Evolutionary conservation across 2,888 invertebrate species (phyloP), one percentile per base, ranked within the genome.

Genomic region (Torymus texanus): DNA sequence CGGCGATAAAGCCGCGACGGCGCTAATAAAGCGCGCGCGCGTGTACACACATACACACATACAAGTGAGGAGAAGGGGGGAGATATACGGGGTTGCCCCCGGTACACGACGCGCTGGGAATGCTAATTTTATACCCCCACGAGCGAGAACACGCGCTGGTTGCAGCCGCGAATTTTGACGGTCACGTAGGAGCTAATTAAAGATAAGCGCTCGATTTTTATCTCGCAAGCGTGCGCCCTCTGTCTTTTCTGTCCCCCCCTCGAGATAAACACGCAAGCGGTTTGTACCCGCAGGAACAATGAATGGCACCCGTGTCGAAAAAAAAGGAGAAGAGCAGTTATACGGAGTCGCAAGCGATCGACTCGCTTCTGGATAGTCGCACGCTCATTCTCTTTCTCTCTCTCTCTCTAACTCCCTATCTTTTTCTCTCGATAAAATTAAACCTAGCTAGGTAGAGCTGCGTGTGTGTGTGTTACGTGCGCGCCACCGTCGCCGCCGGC

Each of bases 281-380:
- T 11, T 62, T 16, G 61, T 41, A 11, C 51, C 13, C 53, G 29
- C 18, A 53, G 14, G 51, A 50, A 72, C 62, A 62, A 62, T 62
- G 61, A 72, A 62, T 72, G 72, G 13, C 62, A 53, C 8, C 29
- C 61, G 14, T 24, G 24, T 14, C 14, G n/a, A 61, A 55, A 24
- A n/a, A n/a, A 53, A 53, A 12, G 24, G 51, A 53, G 21, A 56
- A 5, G 51, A 71, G 11, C 18, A 61, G 59, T n/a, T 51, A 29
- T 50, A 59, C 50, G 41, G 66, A 66, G 51, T 62, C 68, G 73
- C 56, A 16, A 41, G 66, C 66, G 59, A 75, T 75, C 75, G 75
- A 59, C 75, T 75, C 24, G 24, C 75, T 75, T 66, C 66, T 65
- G 66, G 58, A 58, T 75, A 66, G 66, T 75, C 75, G 59, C 66